These are phyloP conservation scores for Nomada ferruginata DNA, from an alignment of 2,888 invertebrate species.

Conservation along the genomic window DNA sequence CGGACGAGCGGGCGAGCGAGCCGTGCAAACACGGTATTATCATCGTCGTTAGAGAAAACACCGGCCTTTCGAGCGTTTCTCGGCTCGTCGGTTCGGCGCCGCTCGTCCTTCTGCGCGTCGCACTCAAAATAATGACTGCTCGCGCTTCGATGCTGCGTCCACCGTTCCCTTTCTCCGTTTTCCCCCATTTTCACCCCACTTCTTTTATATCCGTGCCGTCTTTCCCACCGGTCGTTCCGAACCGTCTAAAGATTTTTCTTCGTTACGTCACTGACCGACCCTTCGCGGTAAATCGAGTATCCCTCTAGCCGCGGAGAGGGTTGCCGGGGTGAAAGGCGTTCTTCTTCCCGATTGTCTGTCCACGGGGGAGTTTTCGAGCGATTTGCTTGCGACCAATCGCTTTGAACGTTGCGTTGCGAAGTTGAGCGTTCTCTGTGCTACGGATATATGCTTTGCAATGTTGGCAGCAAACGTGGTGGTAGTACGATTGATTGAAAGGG, in stretches of 20 bases:
- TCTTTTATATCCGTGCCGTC: slow-evolving; percentile 23
- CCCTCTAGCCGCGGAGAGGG: slow-evolving; percentile 21
- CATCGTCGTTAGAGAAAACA: slow-evolving; percentile 70
- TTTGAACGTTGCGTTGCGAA: neutral
- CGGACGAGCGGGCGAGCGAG: slow-evolving; percentile 14
- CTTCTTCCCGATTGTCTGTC: slow-evolving; percentile 31
- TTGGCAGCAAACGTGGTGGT: neutral
- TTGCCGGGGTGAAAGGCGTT: neutral
- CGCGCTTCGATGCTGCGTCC: slow-evolving; percentile 53
- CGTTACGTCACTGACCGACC: slow-evolving; percentile 62
- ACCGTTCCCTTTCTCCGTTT: slow-evolving; percentile 33
- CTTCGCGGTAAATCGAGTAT: slow-evolving; percentile 63
- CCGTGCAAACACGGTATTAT: slow-evolving; percentile 63
- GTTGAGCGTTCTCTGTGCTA: neutral
- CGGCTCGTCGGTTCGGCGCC: slow-evolving; percentile 67
- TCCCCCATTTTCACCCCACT: neutral
- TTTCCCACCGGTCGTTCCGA: slow-evolving; percentile 22
- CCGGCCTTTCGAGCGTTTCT: slow-evolving; percentile 53
- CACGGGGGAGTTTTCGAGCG: slow-evolving; percentile 32
- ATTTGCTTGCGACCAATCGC: slow-evolving; percentile 42
- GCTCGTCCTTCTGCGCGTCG: slow-evolving; percentile 55
- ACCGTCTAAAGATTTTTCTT: slow-evolving; percentile 70
- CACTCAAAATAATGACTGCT: slow-evolving; percentile 73
- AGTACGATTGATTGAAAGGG: neutral
- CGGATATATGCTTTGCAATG: neutral